phyloP scores from a whole-genome alignment of 2,888 invertebrate genomes.

The Ennomos quercinarius region DNA sequence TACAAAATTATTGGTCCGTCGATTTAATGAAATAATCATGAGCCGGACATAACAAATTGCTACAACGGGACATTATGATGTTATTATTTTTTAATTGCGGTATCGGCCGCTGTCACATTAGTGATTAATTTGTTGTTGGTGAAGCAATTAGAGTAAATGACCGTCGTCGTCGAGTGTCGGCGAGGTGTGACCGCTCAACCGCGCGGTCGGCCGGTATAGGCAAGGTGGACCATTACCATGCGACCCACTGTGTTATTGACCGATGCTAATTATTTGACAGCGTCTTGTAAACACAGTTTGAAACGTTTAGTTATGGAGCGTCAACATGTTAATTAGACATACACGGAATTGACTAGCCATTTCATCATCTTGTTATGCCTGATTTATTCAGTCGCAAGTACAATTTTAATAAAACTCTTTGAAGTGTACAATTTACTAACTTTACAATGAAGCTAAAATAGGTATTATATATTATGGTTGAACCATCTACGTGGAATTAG shows the following conservation, averaged over 20 bases:
- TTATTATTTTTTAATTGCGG: slow-evolving; percentile 60
- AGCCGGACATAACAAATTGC: slow-evolving; percentile 54
- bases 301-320: slow-evolving; percentile 52
- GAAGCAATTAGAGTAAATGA: slow-evolving; percentile 73
- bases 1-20: slow-evolving; percentile 47
- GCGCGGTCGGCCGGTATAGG: slow-evolving; percentile 29
- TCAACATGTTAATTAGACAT: slow-evolving; percentile 53
- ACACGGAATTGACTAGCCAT: slow-evolving; percentile 42
- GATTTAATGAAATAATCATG: slow-evolving; percentile 53
- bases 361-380: slow-evolving; percentile 36
- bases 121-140: slow-evolving; percentile 77
- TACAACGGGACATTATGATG: slow-evolving; percentile 53
- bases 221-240: slow-evolving; percentile 59
- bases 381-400: slow-evolving; percentile 28
- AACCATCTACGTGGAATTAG: slow-evolving; percentile 56
- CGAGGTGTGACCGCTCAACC: slow-evolving; percentile 63
- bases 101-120: slow-evolving; percentile 72
- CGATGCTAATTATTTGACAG: slow-evolving; percentile 72
- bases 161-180: slow-evolving; percentile 62
- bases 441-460: slow-evolving; percentile 46
- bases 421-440: slow-evolving; percentile 6
- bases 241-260: slow-evolving; percentile 68
- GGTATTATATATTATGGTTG: slow-evolving; percentile 48
- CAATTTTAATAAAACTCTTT: slow-evolving; percentile 6
- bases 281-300: slow-evolving; percentile 62